Percentiles rank a stretch among this genome's conserved stretches.
Evolutionary conservation across 2,797 vertebrate species (phyloP).

Genomic region (Geotrypetes seraphini): DNA sequence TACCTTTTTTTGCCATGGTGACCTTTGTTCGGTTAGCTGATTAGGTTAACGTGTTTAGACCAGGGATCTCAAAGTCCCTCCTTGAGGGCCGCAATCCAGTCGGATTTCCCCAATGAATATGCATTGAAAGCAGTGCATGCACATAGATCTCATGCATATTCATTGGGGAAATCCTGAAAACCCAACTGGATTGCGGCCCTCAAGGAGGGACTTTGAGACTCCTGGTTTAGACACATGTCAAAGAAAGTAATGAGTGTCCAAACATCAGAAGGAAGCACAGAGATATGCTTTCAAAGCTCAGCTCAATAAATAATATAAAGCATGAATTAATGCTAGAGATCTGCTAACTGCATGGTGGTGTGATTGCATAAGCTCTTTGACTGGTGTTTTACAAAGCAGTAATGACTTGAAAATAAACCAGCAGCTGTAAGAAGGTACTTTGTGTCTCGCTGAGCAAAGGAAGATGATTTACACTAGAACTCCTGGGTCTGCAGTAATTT

Average conservation of each 20-base stretch:
- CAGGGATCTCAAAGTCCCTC: no score
- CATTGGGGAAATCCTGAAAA: no score
- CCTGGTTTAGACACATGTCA: slow-evolving; percentile 46
- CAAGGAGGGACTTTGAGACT: no score
- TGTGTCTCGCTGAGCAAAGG: slow-evolving; percentile 55
- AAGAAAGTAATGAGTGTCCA: slow-evolving; percentile 35
- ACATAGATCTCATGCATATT: no score
- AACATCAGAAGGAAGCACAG: slow-evolving; percentile 46
- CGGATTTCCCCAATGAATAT: no score
- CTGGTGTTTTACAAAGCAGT: slow-evolving; percentile 53
- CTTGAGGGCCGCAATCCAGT: no score
- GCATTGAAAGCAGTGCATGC: no score
- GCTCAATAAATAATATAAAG: slow-evolving; percentile 55
- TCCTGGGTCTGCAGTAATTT: slow-evolving; percentile 50
- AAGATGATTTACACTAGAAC: slow-evolving; percentile 54
- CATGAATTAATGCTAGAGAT: slow-evolving; percentile 58
- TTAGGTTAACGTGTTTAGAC: slow-evolving; percentile 45
- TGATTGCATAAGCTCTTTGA: slow-evolving; percentile 56
- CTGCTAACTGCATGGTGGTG: slow-evolving; percentile 44
- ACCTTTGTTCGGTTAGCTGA: slow-evolving; percentile 50
- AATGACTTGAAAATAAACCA: slow-evolving; percentile 73
- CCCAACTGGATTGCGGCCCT: no score
- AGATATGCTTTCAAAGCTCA: slow-evolving; percentile 41
- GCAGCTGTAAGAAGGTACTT: slow-evolving; percentile 63
- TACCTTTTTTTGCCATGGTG: no score